Evolutionary conservation across 2,113 vertebrate species (phyloP).

Genomic region (Semicossyphus pulcher): DNA sequence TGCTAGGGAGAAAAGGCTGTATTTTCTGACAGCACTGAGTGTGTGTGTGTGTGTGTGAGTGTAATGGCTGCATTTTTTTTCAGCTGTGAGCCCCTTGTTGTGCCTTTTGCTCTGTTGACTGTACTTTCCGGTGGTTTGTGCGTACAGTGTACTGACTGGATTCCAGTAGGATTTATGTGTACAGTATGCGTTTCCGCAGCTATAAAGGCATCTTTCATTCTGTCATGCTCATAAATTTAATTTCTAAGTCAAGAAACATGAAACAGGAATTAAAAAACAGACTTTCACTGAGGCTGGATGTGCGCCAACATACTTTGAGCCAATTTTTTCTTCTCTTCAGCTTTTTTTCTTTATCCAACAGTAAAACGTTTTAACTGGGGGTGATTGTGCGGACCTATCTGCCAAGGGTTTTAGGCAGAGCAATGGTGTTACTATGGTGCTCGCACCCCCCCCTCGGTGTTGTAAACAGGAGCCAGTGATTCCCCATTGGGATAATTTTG

Average conservation of each 20-base stretch:
- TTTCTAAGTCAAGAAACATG: slow-evolving; percentile 80
- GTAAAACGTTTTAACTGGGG: slow-evolving; percentile 69
- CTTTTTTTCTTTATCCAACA: slow-evolving; percentile 70
- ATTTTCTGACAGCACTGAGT: slow-evolving; percentile 46
- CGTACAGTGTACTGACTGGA: slow-evolving; percentile 36
- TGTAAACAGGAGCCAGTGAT: slow-evolving; percentile 76
- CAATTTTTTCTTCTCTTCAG: slow-evolving; percentile 54
- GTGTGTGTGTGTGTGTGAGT: slow-evolving; percentile 21
- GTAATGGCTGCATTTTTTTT: slow-evolving; percentile 37
- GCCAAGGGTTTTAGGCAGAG: slow-evolving; percentile 70
- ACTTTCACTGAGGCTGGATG: slow-evolving; percentile 72
- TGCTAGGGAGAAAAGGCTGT: slow-evolving; percentile 57
- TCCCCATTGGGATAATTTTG: slow-evolving; percentile 80
- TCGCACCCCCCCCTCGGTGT: slow-evolving; percentile 60
- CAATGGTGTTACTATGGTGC: slow-evolving; percentile 75
- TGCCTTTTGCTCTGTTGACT: slow-evolving; percentile 50
- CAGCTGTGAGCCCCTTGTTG: slow-evolving; percentile 33
- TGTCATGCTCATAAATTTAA: slow-evolving; percentile 82
- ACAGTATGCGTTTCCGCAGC: slow-evolving; percentile 57
- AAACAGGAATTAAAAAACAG: slow-evolving; percentile 77
- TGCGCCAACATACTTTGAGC: slow-evolving; percentile 73
- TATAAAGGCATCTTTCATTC: slow-evolving; percentile 69
- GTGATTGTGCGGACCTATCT: slow-evolving; percentile 69
- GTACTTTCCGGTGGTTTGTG: slow-evolving; percentile 31
- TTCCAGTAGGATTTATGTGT: slow-evolving; percentile 61